phyloP scores from a whole-genome alignment of 2,113 vertebrate species.

The Odocoileus hemionus region DNA sequence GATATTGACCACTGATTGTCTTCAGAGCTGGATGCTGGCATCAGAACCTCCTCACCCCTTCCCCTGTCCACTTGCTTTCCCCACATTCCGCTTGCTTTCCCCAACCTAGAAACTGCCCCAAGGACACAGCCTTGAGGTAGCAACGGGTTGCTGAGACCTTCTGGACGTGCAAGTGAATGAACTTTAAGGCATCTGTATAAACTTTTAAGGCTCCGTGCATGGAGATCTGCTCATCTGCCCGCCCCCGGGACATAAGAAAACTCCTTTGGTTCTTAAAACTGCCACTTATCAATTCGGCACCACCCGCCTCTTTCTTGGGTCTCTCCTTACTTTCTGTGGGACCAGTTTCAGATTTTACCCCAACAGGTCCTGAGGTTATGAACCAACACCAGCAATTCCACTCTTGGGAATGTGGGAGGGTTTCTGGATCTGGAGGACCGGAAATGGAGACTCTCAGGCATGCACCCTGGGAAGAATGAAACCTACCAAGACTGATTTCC shows the following conservation, averaged over 20 bases:
- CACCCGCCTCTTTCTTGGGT: background rate
- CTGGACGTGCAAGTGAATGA: background rate
- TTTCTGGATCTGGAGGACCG: background rate
- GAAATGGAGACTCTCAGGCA: background rate
- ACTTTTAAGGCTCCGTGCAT: background rate
- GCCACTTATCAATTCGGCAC: background rate
- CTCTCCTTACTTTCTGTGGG: background rate
- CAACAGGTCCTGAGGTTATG: background rate
- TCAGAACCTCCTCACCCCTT: background rate
- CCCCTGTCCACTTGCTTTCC: background rate
- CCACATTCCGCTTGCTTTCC: background rate
- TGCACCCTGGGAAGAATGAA: background rate
- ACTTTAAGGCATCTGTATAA: background rate
- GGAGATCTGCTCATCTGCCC: background rate
- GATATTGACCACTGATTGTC: background rate
- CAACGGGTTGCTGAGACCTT: background rate
- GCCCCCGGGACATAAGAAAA: rapidly evolving
- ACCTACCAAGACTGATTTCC: background rate
- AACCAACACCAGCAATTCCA: background rate
- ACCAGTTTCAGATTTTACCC: background rate
- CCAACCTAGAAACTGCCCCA: background rate
- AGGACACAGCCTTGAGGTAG: background rate
- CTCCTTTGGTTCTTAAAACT: background rate
- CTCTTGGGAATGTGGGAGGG: too few relatives aligned
- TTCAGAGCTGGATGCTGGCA: background rate